Evolutionary conservation across 2,797 vertebrate species (phyloP), one percentile per base, ranked within the genome.

Genomic region (Alectoris magna): DNA sequence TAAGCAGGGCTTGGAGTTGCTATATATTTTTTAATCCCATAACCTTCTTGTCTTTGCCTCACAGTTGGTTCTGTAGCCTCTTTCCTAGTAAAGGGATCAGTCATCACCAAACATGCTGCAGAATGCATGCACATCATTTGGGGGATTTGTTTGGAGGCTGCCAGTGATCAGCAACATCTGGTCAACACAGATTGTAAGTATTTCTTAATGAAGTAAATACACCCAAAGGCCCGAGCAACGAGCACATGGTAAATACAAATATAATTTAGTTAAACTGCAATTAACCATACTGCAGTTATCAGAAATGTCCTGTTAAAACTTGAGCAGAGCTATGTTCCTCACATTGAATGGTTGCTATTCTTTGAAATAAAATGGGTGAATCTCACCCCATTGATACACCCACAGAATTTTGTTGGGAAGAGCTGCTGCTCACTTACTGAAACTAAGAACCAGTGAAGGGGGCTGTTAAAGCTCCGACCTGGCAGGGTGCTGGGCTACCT

Each of bases 81-180:
- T 53, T 7, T 34, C 36, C 56, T 38, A 48, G 14, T 2, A 24
- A 31, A 51, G 19, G 38, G 22, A 53, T 4, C 51, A 60, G 51
- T 1, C 6, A 62, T 36, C 60, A 17, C 63, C 69, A 80, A 70
- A 2, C 27, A 7, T 0, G 2, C 76, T 26, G 64, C 27, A 74
- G 29, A 84, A 78, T 4, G 2, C 41, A 41, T 9, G 0, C 39
- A 39, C 84, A 39, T 1, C 59, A 39, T 68, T 73, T 36, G 14
- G 12, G 78, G 48, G 48, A 76, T 76, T 59, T 73, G 70, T 64
- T 31, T 90, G 87, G 73, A 73, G 86, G 91, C 82, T 81, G 82
- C 67, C 87, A 60, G 36, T 74, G 83, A 91, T 75, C 89, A 88
- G 80, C 82, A 96, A 89, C 95, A 96, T 95, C 94, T 96, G 95